Conservation (phyloP, 1,140 invertebrate species). For the Microplitis mediator region DNA sequence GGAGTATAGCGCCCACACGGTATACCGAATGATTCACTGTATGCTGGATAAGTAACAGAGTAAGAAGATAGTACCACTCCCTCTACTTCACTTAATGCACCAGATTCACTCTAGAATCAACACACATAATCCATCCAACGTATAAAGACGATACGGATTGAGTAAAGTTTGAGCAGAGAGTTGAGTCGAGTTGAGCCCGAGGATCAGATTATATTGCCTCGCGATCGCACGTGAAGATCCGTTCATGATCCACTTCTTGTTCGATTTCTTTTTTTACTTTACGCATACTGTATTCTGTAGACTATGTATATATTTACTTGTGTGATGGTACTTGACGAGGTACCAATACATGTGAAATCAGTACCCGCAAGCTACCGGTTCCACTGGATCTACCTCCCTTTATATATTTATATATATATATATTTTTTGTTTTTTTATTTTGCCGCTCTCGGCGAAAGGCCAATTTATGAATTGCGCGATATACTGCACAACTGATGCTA, state of each 20-base stretch:
- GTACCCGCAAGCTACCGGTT: constrained; percentile 21
- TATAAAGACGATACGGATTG: neutral
- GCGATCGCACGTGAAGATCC: neutral
- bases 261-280: neutral
- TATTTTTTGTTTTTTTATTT: neutral
- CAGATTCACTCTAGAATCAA: constrained; percentile 25
- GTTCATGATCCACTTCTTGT: constrained; percentile 3
- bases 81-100: constrained; percentile 7
- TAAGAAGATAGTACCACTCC: constrained; percentile 10
- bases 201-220: constrained; percentile 18
- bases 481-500: constrained; percentile 25
- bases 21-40: neutral
- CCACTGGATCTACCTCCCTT: constrained; percentile 15
- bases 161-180: constrained; percentile 1
- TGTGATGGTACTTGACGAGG: neutral
- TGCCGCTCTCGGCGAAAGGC: constrained; percentile 29
- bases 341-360: neutral
- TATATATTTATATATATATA: neutral
- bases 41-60: neutral
- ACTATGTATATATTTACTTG: neutral
- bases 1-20: constrained; percentile 24
- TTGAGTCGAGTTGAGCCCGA: no score
- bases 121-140: neutral
- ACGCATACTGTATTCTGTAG: neutral
- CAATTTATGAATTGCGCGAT: constrained; percentile 36